These are phyloP conservation scores for Arenaria interpres DNA, from an alignment of 2,113 vertebrate genomes.

Conservation along the genomic window DNA sequence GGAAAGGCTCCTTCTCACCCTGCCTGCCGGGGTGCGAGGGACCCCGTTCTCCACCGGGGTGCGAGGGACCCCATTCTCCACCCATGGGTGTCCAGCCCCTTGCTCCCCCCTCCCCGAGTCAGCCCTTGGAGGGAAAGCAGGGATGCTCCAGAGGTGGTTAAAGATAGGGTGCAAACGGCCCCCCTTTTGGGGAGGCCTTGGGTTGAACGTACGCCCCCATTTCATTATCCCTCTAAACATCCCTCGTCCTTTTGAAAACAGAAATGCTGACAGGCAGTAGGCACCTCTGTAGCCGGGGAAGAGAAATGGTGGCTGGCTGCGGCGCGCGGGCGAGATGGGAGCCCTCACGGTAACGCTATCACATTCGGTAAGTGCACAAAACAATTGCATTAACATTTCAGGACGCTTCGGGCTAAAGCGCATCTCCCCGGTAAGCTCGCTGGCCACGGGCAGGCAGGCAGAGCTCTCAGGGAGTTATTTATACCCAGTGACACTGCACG, in stretches of 20 bases:
- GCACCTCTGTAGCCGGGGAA: neutral
- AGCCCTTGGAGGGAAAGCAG: neutral
- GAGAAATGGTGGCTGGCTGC: neutral
- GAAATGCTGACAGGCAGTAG: neutral
- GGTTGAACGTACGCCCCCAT: neutral
- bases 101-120: fast-evolving
- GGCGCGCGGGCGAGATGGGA: neutral
- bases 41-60: fast-evolving
- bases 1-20: neutral
- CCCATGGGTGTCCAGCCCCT: neutral
- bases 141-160: neutral
- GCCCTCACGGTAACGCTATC: neutral
- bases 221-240: neutral
- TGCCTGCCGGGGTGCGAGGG: neutral
- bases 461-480: neutral
- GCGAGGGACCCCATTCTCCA: fast-evolving
- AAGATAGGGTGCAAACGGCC: neutral
- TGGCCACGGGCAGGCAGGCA: neutral
- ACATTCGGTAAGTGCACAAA: neutral
- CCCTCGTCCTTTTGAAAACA: neutral
- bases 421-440: neutral
- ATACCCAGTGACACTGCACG: neutral
- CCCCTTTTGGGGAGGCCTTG: neutral
- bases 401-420: constrained; percentile 1
- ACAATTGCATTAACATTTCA: constrained; percentile 17